Conservation (phyloP, 2,113 vertebrate genomes). For the Anolis sagrei region DNA sequence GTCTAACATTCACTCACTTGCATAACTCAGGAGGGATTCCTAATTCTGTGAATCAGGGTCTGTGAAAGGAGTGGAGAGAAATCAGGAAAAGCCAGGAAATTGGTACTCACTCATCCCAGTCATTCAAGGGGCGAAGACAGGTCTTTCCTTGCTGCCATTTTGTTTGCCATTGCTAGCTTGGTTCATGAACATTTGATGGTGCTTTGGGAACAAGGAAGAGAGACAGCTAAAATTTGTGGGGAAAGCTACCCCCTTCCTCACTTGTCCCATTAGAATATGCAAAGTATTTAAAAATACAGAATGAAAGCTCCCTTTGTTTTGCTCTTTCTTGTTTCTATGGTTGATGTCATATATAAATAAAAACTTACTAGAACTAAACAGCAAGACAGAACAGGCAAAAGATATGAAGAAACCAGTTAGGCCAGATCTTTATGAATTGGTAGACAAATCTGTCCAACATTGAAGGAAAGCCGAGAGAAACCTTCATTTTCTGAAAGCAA, state of each 20-base stretch:
- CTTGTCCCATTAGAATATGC: not conserved
- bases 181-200: not conserved
- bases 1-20: not conserved
- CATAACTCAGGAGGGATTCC: not conserved
- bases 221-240: not conserved
- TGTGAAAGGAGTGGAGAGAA: not conserved
- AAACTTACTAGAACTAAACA: not conserved
- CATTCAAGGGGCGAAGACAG: not conserved
- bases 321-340: not conserved
- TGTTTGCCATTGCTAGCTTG: too few species aligned
- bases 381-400: not conserved
- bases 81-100: not conserved
- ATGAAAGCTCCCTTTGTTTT: not conserved
- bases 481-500: not conserved
- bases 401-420: not conserved
- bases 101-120: not conserved
- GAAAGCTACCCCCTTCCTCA: not conserved
- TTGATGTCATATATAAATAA: not conserved
- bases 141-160: not conserved
- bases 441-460: not conserved
- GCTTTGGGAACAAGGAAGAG: not conserved
- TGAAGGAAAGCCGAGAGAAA: not conserved
- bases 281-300: not conserved
- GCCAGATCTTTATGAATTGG: not conserved
- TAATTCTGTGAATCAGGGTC: not conserved